These are phyloP conservation scores for Nyctereutes procyonoides DNA, from an alignment of 2,113 vertebrate species.

Conservation along the genomic window DNA sequence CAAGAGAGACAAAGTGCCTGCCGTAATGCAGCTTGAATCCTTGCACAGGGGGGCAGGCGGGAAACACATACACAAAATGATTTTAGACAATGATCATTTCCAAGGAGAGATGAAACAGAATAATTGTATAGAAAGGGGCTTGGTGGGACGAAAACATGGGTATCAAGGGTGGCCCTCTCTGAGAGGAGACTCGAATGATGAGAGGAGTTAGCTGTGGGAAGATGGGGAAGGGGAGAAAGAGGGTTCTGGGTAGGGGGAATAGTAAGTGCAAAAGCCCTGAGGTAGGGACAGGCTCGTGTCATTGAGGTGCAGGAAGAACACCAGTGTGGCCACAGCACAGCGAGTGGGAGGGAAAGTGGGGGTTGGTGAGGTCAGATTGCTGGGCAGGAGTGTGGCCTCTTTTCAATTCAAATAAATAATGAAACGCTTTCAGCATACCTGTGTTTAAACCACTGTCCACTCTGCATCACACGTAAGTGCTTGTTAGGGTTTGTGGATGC, in stretches of 20 bases:
- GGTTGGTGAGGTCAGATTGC: background rate
- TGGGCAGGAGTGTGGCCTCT: background rate
- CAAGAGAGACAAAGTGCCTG: background rate
- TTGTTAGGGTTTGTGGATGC: background rate
- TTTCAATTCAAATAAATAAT: background rate
- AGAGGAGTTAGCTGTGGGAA: background rate
- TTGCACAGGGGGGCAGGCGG: background rate
- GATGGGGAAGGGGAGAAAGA: background rate
- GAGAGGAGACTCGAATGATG: background rate
- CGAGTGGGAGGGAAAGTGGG: background rate
- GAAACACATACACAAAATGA: background rate
- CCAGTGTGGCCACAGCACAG: rapidly evolving
- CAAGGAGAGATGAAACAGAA: background rate
- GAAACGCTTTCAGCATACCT: background rate
- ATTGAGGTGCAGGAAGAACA: background rate
- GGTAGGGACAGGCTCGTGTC: background rate
- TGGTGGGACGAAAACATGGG: background rate
- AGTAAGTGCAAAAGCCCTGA: background rate
- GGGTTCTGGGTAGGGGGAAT: background rate
- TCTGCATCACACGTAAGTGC: rapidly evolving
- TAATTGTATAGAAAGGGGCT: background rate
- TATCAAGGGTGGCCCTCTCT: background rate
- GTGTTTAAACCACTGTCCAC: background rate
- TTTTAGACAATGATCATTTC: background rate
- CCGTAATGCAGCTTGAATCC: background rate